A percentile compares a stretch with the other conserved stretches of the same genome.
phyloP scores from a whole-genome alignment of 2,113 vertebrate species.

The Smithornis capensis region DNA sequence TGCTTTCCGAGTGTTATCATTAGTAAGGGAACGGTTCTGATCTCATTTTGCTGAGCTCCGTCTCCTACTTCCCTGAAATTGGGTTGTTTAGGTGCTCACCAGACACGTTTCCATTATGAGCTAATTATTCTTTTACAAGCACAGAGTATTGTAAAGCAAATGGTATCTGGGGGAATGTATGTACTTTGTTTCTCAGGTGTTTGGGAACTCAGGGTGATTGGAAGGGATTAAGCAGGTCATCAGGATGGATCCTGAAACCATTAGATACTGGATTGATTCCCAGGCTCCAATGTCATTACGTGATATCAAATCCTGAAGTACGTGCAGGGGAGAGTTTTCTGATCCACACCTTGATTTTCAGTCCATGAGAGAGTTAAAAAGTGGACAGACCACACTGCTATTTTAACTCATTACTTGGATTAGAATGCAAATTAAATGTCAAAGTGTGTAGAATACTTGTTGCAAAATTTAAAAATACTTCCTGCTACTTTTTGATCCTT shows the following conservation, averaged over 20 bases:
- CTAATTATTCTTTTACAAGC: not conserved
- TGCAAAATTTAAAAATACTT: conserved; percentile 23
- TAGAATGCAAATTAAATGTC: not conserved
- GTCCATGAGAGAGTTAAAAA: not conserved
- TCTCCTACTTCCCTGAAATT: not conserved
- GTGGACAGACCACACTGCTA: not conserved
- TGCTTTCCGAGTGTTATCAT: not conserved
- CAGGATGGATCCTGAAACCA: not conserved
- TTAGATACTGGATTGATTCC: not conserved
- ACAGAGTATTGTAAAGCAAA: not conserved
- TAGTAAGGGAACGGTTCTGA: not conserved
- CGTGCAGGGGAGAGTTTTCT: not conserved
- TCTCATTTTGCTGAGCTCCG: not conserved
- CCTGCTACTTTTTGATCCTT: not conserved
- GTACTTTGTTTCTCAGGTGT: not conserved
- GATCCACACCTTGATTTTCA: not conserved
- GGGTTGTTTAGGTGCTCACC: not conserved
- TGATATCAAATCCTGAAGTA: not conserved
- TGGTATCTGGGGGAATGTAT: not conserved
- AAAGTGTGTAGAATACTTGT: conserved; percentile 31
- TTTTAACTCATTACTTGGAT: not conserved
- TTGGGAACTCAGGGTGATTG: not conserved
- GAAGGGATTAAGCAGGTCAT: not conserved
- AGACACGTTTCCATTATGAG: not conserved
- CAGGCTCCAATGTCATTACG: not conserved